These are phyloP conservation scores for Plectrocnemia conspersa DNA, from an alignment of 1,140 invertebrate genomes.

Conservation along the genomic window DNA sequence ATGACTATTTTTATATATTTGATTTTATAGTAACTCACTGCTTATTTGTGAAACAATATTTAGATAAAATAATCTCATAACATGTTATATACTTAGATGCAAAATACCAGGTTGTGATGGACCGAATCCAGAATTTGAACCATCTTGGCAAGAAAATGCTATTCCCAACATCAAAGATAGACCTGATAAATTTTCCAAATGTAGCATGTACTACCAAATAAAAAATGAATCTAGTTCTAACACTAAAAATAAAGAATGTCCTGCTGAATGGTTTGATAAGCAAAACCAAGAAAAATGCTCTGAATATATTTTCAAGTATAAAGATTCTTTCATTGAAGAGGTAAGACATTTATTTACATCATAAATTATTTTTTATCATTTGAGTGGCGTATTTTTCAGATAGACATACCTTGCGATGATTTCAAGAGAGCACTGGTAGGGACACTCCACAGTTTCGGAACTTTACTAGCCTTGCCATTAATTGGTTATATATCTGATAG, in stretches of 20 bases:
- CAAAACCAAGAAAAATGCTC: not conserved
- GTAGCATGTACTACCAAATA: no score
- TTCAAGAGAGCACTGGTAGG: not conserved
- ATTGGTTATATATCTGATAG: not conserved
- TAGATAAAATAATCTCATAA: not conserved
- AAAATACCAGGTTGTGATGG: not conserved
- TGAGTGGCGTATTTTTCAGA: not conserved
- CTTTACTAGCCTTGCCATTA: not conserved
- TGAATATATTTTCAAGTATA: not conserved
- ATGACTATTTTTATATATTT: no score
- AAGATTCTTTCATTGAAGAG: conserved; percentile 1
- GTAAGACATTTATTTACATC: not conserved
- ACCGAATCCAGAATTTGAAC: not conserved
- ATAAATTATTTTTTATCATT: not conserved
- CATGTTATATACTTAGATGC: not conserved
- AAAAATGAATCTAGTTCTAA: not conserved
- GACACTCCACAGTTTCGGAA: not conserved
- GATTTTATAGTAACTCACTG: no score
- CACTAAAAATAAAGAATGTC: not conserved
- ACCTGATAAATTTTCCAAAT: not conserved
- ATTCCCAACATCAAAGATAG: conserved; percentile 1
- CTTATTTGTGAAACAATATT: no score
- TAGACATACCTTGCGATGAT: not conserved
- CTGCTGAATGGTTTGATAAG: not conserved
- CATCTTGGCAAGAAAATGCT: not conserved